phyloP scores from a whole-genome alignment of 2,113 vertebrate species.

The Saimiri boliviensis region DNA sequence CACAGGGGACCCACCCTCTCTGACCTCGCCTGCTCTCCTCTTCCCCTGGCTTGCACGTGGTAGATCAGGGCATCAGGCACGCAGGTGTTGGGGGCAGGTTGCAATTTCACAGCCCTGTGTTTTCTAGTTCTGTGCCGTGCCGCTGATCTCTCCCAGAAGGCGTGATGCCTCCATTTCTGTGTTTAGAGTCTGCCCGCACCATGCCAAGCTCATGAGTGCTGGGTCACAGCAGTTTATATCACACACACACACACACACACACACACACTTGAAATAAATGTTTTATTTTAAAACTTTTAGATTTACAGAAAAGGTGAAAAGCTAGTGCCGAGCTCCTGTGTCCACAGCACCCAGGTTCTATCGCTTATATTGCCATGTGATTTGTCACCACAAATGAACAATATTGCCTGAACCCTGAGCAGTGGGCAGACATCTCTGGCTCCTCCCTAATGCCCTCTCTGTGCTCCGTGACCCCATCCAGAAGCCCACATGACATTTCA shows the following conservation, averaged over 20 bases:
- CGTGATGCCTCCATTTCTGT: neutral
- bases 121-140: fast-evolving
- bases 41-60: neutral
- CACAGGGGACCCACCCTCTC: neutral
- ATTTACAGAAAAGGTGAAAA: neutral
- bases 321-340: fast-evolving
- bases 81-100: neutral
- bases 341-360: neutral
- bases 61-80: neutral
- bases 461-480: neutral
- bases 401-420: fast-evolving
- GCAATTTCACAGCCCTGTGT: too few species aligned
- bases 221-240: neutral
- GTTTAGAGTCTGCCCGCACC: neutral
- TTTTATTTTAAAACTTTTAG: neutral
- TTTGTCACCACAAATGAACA: neutral
- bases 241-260: too few species aligned
- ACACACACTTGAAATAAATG: neutral
- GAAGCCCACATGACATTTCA: too few species aligned
- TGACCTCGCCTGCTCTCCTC: neutral
- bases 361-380: fast-evolving
- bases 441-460: fast-evolving
- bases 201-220: neutral
- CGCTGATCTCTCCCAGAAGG: neutral
- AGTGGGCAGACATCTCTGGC: fast-evolving